Conservation (phyloP, 2,797 vertebrate genomes). For the Epinephelus malabaricus region DNA sequence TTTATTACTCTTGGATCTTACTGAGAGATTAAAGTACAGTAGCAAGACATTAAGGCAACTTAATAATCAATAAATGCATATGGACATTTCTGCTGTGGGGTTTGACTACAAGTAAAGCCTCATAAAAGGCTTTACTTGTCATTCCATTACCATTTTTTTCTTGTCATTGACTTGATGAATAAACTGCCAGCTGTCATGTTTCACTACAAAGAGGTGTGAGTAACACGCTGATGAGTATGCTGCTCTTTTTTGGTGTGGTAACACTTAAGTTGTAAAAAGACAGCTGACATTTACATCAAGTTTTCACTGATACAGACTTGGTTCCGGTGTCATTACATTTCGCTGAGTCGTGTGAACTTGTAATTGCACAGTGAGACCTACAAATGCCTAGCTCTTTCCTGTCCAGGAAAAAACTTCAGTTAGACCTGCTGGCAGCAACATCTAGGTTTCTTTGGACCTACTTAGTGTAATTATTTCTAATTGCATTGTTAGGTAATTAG, state of each 20-base stretch:
- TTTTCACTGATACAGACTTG: slow-evolving; percentile 1
- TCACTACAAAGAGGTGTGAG: background rate
- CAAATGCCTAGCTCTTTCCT: background rate
- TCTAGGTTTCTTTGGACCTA: slow-evolving; percentile 61
- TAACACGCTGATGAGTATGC: slow-evolving; percentile 1
- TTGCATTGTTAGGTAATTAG: slow-evolving; percentile 74
- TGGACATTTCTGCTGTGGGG: background rate
- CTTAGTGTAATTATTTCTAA: slow-evolving; percentile 73
- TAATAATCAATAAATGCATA: background rate
- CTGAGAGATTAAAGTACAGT: background rate
- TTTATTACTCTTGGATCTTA: slow-evolving; percentile 12
- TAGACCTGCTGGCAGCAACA: slow-evolving; percentile 56
- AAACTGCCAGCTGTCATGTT: slow-evolving; percentile 25
- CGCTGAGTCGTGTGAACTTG: slow-evolving; percentile 13
- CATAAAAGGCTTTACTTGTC: slow-evolving; percentile 8
- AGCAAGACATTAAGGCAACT: background rate
- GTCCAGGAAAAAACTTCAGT: slow-evolving; percentile 15
- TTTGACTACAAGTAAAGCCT: background rate
- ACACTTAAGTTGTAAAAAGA: slow-evolving; percentile 2
- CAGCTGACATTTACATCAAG: slow-evolving; percentile 39
- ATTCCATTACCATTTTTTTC: background rate
- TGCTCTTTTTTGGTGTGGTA: slow-evolving; percentile 14
- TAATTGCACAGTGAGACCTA: slow-evolving; percentile 20
- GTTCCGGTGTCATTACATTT: slow-evolving; percentile 20
- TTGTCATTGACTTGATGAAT: slow-evolving; percentile 14